Conservation (phyloP, 37 sponge, comb jelly and placozoan species). For the Hormiphora californensis region DNA sequence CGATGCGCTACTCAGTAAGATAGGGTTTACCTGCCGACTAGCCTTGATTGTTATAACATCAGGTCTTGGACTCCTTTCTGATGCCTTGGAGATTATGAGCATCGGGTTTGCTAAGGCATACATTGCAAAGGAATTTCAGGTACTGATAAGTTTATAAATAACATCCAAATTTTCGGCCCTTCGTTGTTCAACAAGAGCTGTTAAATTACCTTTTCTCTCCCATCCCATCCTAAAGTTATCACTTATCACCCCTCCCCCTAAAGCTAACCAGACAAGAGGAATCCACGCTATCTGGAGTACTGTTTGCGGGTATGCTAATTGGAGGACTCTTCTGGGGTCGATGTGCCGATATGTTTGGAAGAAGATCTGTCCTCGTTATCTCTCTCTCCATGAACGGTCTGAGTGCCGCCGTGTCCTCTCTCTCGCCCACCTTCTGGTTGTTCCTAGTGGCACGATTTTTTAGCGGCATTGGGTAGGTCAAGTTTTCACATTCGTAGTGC, state of each 20-base stretch:
- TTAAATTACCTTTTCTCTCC: too few species aligned
- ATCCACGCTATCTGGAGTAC: slow-evolving; percentile 1
- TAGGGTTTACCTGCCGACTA: neutral
- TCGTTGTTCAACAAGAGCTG: too few species aligned
- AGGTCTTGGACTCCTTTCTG: slow-evolving; percentile 13
- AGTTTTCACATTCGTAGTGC: neutral
- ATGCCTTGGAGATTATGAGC: slow-evolving; percentile 45
- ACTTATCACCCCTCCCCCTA: neutral
- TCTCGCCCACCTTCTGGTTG: slow-evolving; percentile 61
- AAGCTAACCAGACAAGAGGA: slow-evolving; percentile 21
- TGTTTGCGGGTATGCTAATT: slow-evolving; percentile 75
- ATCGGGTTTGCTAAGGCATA: slow-evolving; percentile 20
- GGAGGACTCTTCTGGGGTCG: slow-evolving; percentile 88
- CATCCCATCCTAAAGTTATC: too few species aligned
- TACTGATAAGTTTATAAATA: too few species aligned
- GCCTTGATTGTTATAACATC: neutral
- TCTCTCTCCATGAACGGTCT: slow-evolving; percentile 71
- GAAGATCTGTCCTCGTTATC: slow-evolving; percentile 69
- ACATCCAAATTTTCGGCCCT: too few species aligned
- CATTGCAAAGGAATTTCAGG: neutral
- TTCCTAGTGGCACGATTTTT: slow-evolving; percentile 76
- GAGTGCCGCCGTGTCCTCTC: slow-evolving; percentile 73
- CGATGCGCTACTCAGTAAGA: neutral
- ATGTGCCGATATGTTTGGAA: slow-evolving; percentile 72
- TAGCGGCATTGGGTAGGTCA: slow-evolving; percentile 86